Evolutionary conservation across 2,113 vertebrate genomes (phyloP).

Genomic region (Hypomesus transpacificus): DNA sequence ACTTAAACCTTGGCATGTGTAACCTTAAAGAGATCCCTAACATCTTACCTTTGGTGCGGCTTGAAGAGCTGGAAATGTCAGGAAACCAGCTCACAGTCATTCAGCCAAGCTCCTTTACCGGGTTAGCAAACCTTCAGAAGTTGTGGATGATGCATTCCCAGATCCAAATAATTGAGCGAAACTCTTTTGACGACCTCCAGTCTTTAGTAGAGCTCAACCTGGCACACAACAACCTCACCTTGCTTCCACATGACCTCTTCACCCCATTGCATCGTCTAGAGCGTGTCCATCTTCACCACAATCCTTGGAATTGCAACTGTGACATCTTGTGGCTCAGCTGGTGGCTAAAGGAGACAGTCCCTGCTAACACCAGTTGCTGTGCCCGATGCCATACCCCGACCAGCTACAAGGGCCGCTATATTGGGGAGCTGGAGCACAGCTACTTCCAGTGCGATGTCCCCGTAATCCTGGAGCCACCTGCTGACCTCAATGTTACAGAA

Average conservation of each 20-base stretch:
- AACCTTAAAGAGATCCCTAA: slow-evolving; percentile 78
- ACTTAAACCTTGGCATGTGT: slow-evolving; percentile 77
- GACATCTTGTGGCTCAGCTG: slow-evolving; percentile 77
- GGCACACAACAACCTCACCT: slow-evolving; percentile 76
- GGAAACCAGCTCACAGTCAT: slow-evolving; percentile 72
- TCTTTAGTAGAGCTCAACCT: slow-evolving; percentile 74
- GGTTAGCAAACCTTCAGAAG: slow-evolving; percentile 83
- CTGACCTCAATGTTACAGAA: slow-evolving; percentile 77
- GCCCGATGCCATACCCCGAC: slow-evolving; percentile 70
- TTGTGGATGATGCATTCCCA: slow-evolving; percentile 92
- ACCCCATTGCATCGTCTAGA: slow-evolving; percentile 71
- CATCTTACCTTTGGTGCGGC: slow-evolving; percentile 68
- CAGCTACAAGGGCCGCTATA: slow-evolving; percentile 71
- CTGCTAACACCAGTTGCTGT: slow-evolving; percentile 75
- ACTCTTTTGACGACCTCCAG: slow-evolving; percentile 75
- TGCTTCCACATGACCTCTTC: slow-evolving; percentile 75
- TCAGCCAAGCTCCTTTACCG: slow-evolving; percentile 71
- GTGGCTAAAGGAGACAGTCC: slow-evolving; percentile 75
- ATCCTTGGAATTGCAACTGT: slow-evolving; percentile 78
- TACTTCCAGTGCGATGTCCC: slow-evolving; percentile 95
- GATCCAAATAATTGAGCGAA: slow-evolving; percentile 75
- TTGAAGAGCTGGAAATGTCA: slow-evolving; percentile 77
- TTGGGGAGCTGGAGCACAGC: slow-evolving; percentile 81
- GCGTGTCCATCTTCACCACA: slow-evolving; percentile 74
- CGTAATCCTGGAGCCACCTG: slow-evolving; percentile 91